Evolutionary conservation across 2,113 vertebrate genomes (phyloP), one percentile per base, ranked within the genome.

Genomic region (Engystomops pustulosus): DNA sequence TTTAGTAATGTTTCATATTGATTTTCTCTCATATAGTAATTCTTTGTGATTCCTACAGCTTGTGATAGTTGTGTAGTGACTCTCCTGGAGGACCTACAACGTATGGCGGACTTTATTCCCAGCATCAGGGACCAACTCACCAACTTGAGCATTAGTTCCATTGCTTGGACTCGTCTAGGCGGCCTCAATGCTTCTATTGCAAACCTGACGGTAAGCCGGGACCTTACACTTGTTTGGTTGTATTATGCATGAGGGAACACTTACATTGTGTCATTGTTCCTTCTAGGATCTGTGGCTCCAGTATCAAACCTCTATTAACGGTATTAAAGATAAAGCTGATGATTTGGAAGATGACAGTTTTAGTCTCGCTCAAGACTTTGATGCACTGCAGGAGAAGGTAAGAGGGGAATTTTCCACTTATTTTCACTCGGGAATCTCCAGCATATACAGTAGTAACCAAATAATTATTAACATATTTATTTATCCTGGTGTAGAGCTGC

Each of bases 61-160:
- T 99, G 98, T 51, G 97, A 98, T 91, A 96, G 94, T 90, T 99
- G 98, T 2, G 97, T 99, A 74, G 83, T 95, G 4, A 91, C 96
- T 34, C 90, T 99, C 79, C 84, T 99, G 93, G 94, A 96, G 8
- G 96, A 97, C 83, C 91, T 99, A 81, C 93, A 96, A 53, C 88
- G 30, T 65, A 88, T 95, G 0, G 87, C 90, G 2, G 18, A 12
- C 3, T 80, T 93, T 85, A 92, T 97, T 70, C 90, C 86, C 0
- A 86, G 89, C 4, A 91, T 95, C 4, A 87, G 34, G 0, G 5
- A 58, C 67, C 97, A 95, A 89, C 86, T 98, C 85, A 89, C 30
- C 2, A 93, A 89, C 27, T 80, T 98, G 82, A 98, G 93, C 0
- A 87, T 94, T 90, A 98, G 96, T 91, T 93, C 97, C 6, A 87